Base-by-base conservation (phyloP, 2,113 vertebrate genomes). In the human region DNA sequence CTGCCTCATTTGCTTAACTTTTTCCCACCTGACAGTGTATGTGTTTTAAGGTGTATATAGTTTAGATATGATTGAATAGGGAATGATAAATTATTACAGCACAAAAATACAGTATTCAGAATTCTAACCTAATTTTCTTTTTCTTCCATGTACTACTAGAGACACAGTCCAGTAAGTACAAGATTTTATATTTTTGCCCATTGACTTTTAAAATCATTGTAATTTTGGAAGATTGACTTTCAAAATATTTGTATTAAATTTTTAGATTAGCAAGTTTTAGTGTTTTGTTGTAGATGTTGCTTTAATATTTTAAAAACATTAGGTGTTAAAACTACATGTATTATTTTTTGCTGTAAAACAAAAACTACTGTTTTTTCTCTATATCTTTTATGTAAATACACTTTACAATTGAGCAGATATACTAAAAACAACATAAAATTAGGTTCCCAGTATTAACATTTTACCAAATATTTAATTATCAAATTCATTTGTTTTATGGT, bases 161-260 rank as follows among this genome's bases (percentile, higher is more conserved):
- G 99, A 94, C 98, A 99, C 98, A 98, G 98, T 98, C 98, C 98
- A 98, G 99, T 99, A 99, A 99, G 99, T 99, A 97, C 50, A 97
- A 97, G 43, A 93, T 98, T 98, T 98, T 98, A 86, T 97, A 88
- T 98, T 96, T 85, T 97, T 95, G 35, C n/a, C 59, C 90, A 23
- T 87, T 94, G 35, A 94, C 30, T 66, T 96, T 94, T 76, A 40
- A 92, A 94, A 75, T 14, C 11, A 90, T 76, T 93, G 6, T 93
- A 83, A 68, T 95, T 10, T 90, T 84, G 86, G 23, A 96, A 83
- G 11, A 38, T 85, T 96, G 35, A 85, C 88, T 96, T 96, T 96
- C 3, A 94, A 72, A 92, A 76, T 90, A 75, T 66, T 84, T 84
- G 27, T 82, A 50, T 90, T 96, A 92, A 75, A 81, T 17, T 84